Evolutionary conservation across 2,888 invertebrate genomes (phyloP).

Genomic region (Galerucella calmariensis): DNA sequence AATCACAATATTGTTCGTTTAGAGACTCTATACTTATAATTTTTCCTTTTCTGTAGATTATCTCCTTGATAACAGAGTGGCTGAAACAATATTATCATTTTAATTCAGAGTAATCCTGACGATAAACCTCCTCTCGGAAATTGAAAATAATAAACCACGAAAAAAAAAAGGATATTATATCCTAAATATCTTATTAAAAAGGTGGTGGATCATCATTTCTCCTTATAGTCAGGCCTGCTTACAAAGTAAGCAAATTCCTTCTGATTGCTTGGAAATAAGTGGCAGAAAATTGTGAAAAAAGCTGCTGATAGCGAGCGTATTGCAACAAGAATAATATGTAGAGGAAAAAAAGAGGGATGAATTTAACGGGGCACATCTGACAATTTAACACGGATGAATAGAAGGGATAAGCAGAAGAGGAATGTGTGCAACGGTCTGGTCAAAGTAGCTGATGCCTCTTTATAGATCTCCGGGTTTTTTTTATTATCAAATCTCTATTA

Average conservation of each 20-base stretch:
- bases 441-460: slow-evolving; percentile 51
- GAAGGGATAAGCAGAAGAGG: slow-evolving; percentile 57
- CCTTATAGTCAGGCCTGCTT: neutral
- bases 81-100: neutral
- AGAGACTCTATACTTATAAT: no score
- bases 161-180: neutral
- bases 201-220: slow-evolving; percentile 29
- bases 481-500: slow-evolving; percentile 1
- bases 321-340: slow-evolving; percentile 46
- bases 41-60: neutral
- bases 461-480: neutral
- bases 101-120: neutral
- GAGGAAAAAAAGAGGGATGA: slow-evolving; percentile 43
- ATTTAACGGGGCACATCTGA: slow-evolving; percentile 48
- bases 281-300: slow-evolving; percentile 38
- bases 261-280: slow-evolving; percentile 43
- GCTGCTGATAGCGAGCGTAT: slow-evolving; percentile 41
- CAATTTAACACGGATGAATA: slow-evolving; percentile 59
- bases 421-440: slow-evolving; percentile 53
- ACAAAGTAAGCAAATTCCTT: slow-evolving; percentile 28
- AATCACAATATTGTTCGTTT: no score
- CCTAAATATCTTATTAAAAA: slow-evolving; percentile 29
- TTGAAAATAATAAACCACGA: slow-evolving; percentile 20
- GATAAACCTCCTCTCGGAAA: neutral
- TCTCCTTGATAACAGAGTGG: neutral